Evolutionary conservation across 2,113 vertebrate genomes (phyloP).

Genomic region (Anarhynchus alexandrinus): DNA sequence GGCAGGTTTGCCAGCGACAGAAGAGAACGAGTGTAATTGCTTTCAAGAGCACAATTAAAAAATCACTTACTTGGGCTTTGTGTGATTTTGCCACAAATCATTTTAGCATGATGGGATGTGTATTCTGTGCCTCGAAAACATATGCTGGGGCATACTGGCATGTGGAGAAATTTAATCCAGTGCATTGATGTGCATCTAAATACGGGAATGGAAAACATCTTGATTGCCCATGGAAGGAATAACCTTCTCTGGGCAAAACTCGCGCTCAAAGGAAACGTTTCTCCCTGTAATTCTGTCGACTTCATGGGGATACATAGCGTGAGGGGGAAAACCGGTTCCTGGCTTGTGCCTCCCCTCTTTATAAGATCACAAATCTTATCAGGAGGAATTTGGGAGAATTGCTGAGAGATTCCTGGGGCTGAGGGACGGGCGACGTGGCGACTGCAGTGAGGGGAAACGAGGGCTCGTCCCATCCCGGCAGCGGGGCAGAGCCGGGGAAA

Average conservation of each 20-base stretch:
- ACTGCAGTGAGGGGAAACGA: not conserved
- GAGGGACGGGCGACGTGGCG: fast-evolving
- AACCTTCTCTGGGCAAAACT: not conserved
- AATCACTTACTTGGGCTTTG: not conserved
- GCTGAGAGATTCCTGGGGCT: not conserved
- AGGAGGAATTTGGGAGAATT: not conserved
- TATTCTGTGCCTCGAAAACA: not conserved
- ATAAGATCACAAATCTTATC: not conserved
- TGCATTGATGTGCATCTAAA: not conserved
- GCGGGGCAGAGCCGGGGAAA: not conserved
- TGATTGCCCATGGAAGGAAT: not conserved
- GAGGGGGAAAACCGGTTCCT: not conserved
- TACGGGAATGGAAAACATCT: not conserved
- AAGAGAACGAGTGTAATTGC: not conserved
- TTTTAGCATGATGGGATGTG: not conserved
- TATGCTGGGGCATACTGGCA: not conserved
- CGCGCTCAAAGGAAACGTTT: fast-evolving
- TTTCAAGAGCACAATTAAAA: not conserved
- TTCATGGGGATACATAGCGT: fast-evolving
- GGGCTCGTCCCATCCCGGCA: fast-evolving
- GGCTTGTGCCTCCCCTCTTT: not conserved
- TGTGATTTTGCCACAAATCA: not conserved
- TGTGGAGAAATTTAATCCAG: not conserved
- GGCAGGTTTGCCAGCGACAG: not conserved
- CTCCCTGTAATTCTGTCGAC: not conserved